Evolutionary conservation across 2,888 invertebrate species (phyloP).

Genomic region (Drosophila testacea): DNA sequence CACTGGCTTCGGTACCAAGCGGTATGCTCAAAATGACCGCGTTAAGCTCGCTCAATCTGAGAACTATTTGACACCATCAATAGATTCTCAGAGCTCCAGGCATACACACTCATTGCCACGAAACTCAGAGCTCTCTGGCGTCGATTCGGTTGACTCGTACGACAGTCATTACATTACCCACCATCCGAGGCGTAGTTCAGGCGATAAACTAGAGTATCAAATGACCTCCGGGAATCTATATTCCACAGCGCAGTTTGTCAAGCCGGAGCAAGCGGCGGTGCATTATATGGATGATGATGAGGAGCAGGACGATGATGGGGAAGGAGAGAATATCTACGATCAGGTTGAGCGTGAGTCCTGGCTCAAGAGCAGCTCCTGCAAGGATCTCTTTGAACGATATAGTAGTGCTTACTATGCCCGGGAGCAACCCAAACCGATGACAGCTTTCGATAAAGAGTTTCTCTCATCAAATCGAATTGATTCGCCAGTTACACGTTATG

Average conservation of each 20-base stretch:
- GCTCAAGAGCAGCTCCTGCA: conserved; percentile 93
- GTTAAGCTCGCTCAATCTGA: conserved; percentile 82
- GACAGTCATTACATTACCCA: conserved; percentile 85
- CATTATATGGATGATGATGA: conserved; percentile 79
- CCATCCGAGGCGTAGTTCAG: conserved; percentile 75
- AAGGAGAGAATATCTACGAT: conserved; percentile 83
- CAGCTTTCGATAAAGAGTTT: conserved; percentile 85
- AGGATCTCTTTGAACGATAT: conserved; percentile 91
- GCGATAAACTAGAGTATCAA: conserved; percentile 87
- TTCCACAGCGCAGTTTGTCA: conserved; percentile 84
- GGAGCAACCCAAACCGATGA: conserved; percentile 85
- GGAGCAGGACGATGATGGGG: conserved; percentile 70
- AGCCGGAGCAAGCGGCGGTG: conserved; percentile 66
- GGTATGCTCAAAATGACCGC: conserved; percentile 72
- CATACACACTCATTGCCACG: conserved; percentile 84
- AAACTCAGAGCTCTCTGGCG: conserved; percentile 84
- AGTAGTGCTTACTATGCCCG: conserved; percentile 87
- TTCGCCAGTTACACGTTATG: conserved; percentile 90
- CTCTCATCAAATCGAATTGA: conserved; percentile 86
- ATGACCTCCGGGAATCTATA: conserved; percentile 87
- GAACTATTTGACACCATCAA: conserved; percentile 82
- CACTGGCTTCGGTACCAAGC: conserved; percentile 79
- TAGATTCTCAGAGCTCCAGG: conserved; percentile 84
- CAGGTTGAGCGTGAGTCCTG: conserved; percentile 86
- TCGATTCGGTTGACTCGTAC: conserved; percentile 85